These are phyloP conservation scores for Caenorhabditis sp. DNA, from an alignment of 2,888 invertebrate species.

Conservation along the genomic window DNA sequence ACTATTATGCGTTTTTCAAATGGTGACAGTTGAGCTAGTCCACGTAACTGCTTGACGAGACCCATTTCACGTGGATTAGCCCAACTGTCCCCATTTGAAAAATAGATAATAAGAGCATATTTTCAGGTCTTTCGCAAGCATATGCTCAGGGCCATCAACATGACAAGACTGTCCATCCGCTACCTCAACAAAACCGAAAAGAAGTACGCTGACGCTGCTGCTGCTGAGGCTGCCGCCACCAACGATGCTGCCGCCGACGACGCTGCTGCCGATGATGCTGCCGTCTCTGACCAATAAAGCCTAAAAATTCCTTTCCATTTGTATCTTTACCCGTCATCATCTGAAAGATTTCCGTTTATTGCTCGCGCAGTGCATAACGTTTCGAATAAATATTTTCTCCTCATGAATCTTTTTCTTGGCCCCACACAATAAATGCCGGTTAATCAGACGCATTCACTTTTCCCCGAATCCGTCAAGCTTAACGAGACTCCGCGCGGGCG, in stretches of 20 bases:
- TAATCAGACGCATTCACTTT: conserved; percentile 40
- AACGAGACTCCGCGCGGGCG: not conserved
- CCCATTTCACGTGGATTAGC: too few relatives aligned
- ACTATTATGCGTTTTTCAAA: too few relatives aligned
- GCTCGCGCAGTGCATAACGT: not conserved
- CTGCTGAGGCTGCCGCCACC: too few relatives aligned
- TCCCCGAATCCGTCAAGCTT: not conserved
- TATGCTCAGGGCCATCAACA: not conserved
- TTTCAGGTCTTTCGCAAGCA: conserved; percentile 13
- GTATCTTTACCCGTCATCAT: not conserved
- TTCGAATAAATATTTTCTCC: not conserved
- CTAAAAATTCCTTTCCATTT: not conserved
- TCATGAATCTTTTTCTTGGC: too few relatives aligned
- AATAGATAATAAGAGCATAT: not conserved
- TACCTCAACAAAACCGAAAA: not conserved
- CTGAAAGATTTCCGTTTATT: not conserved
- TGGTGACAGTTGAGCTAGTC: too few relatives aligned
- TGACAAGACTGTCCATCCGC: not conserved
- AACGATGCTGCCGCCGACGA: too few relatives aligned
- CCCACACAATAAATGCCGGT: conserved; percentile 15
- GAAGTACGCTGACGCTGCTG: not conserved
- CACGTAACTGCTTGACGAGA: too few relatives aligned
- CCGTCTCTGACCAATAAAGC: not conserved
- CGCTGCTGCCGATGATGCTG: too few relatives aligned
- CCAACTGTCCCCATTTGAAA: too few relatives aligned